Evolutionary conservation across 2,113 vertebrate genomes (phyloP), one percentile per base, ranked within the genome.

Genomic region (Sinosuthora webbiana): DNA sequence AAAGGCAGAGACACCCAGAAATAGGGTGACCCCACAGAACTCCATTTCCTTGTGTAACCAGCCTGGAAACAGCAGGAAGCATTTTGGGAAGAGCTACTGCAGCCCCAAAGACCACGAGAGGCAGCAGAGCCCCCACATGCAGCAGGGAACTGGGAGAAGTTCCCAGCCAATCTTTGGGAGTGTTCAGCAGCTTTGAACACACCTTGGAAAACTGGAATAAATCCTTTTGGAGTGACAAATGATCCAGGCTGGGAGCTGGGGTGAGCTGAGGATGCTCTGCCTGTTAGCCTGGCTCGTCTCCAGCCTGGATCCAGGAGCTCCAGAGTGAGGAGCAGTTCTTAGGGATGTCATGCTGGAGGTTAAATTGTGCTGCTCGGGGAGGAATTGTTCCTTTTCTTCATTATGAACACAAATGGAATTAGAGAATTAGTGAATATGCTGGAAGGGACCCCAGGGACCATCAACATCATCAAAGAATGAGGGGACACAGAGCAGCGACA

Each of bases 201-300:
- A 25, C 44, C 71, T 82, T 18, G 50, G 62, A 17, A 88, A 41
- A 33, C 1, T 1, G 33, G 7, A 67, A 33, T 39, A 8, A 49
- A 50, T 52, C 77, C 17, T 35, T 21, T 10, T 22, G 80, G 80
- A 41, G 28, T 5, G 42, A 21, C 11, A 4, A 30, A 39, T 18
- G 73, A 22, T 1, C 6, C 0, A 1, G 82, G 55, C 45, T 35
- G 64, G 69, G 52, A 30, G 49, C 15, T 27, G 27, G 85, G 84
- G 49, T 15, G 67, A 15, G 63, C 39, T 53, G 30, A 30, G 68
- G 81, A 42, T 25, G 74, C 30, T 31, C 65, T 67, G 70, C 21
- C n/a, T 2, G 0, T 15, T 10, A 0, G 22, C 39, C 31, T 23
- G 37, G 44, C 22, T 89, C 2, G 0, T 16, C 22, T 52, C n/a